phyloP scores from a whole-genome alignment of 2,888 invertebrate genomes.

The Zeuzera pyrina region DNA sequence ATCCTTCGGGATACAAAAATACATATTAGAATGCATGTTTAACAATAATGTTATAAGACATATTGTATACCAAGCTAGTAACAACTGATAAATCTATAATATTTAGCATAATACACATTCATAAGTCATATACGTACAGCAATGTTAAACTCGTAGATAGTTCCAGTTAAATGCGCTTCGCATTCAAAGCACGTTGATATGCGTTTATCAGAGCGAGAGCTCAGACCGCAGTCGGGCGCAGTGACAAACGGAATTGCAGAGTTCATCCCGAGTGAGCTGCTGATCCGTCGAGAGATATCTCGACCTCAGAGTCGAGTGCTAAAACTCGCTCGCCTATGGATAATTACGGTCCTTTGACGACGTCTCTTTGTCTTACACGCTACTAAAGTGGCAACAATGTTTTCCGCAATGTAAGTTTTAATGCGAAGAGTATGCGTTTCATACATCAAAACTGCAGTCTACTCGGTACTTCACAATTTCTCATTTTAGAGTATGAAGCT shows the following conservation, averaged over 20 bases:
- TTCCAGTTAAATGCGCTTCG: slow-evolving; percentile 37
- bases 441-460: too few species aligned
- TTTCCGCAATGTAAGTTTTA: slow-evolving; percentile 30
- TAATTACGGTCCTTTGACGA: slow-evolving; percentile 66
- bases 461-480: too few species aligned
- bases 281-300: slow-evolving; percentile 68
- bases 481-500: too few species aligned
- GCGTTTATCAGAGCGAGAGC: slow-evolving; percentile 64
- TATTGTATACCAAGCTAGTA: too few species aligned
- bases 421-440: too few species aligned
- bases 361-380: slow-evolving; percentile 43
- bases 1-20: too few species aligned
- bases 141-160: slow-evolving; percentile 5
- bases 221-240: slow-evolving; percentile 53
- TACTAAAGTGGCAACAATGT: slow-evolving; percentile 43
- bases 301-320: slow-evolving; percentile 61
- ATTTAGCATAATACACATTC: too few species aligned
- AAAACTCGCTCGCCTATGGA: slow-evolving; percentile 61
- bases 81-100: too few species aligned
- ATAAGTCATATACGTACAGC: too few species aligned
- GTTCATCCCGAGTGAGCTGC: slow-evolving; percentile 66
- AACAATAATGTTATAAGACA: too few species aligned
- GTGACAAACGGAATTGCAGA: slow-evolving; percentile 70
- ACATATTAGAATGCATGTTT: too few species aligned
- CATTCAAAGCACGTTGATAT: slow-evolving; percentile 63